These are phyloP conservation scores for Cnemophilus loriae DNA, from an alignment of 2,113 vertebrate species.

Conservation along the genomic window DNA sequence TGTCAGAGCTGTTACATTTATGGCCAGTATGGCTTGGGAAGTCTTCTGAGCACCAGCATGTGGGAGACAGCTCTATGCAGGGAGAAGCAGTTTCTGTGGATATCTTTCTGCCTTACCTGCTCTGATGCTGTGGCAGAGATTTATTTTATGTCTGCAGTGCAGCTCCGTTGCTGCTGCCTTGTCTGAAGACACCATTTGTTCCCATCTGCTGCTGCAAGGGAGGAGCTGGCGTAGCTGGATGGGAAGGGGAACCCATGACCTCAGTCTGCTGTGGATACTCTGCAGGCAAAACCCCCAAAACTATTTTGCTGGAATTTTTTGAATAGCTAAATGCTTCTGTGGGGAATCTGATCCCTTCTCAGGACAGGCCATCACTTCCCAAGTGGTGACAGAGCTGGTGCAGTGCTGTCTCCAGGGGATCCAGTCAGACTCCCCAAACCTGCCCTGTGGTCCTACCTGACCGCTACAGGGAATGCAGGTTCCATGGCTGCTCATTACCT, in stretches of 20 bases:
- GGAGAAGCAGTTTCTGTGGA: background rate
- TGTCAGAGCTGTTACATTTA: background rate
- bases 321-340: background rate
- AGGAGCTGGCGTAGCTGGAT: background rate
- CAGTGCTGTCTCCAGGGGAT: background rate
- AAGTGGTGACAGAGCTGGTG: background rate
- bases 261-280: background rate
- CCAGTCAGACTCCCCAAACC: background rate
- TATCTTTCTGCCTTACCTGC: background rate
- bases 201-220: background rate
- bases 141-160: background rate
- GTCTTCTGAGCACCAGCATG: background rate
- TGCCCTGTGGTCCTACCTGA: background rate
- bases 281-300: background rate
- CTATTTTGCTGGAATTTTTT: background rate
- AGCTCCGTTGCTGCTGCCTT: background rate
- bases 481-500: background rate
- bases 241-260: background rate
- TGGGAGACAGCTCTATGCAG: background rate
- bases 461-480: background rate
- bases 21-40: background rate
- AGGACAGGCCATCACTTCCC: background rate
- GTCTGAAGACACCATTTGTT: background rate
- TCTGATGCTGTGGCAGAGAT: background rate
- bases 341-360: background rate